Evolutionary conservation across 2,113 vertebrate species (phyloP).

Genomic region (Elgaria multicarinata): DNA sequence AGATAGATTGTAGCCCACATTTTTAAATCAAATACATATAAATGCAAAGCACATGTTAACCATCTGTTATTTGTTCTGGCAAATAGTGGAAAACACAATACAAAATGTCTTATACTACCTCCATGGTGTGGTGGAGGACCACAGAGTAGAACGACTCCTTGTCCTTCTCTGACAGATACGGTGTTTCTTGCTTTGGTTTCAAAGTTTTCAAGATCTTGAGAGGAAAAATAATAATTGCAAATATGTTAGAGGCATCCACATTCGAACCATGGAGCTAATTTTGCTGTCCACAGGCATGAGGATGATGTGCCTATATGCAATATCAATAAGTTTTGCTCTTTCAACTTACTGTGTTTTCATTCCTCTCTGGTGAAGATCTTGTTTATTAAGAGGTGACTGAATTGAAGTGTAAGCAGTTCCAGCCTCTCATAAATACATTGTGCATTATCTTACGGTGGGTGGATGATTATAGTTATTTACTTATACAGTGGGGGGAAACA

Average conservation of each 20-base stretch:
- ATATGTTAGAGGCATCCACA: not conserved
- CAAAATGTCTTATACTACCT: slow-evolving; percentile 73
- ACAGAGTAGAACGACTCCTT: slow-evolving; percentile 90
- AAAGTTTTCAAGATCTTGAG: slow-evolving; percentile 87
- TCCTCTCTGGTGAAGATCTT: slow-evolving; percentile 49
- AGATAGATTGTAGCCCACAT: not conserved
- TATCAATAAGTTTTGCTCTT: slow-evolving; percentile 52
- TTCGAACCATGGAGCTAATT: fast-evolving
- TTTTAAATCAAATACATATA: not conserved
- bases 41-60: not conserved
- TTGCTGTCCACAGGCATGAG: not conserved
- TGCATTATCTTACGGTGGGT: slow-evolving; percentile 12
- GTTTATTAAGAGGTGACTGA: slow-evolving; percentile 42
- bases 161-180: slow-evolving; percentile 87
- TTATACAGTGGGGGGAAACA: slow-evolving; percentile 35
- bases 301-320: slow-evolving; percentile 13
- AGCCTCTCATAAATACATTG: slow-evolving; percentile 28
- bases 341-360: slow-evolving; percentile 44
- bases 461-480: slow-evolving; percentile 47
- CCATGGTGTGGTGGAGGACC: slow-evolving; percentile 84
- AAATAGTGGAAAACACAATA: fast-evolving
- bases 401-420: slow-evolving; percentile 47
- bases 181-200: slow-evolving; percentile 81
- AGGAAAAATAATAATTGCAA: slow-evolving; percentile 40
- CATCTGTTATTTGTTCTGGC: not conserved